Base-by-base conservation (phyloP, 2,797 vertebrate species). In the Sebastes baramenuke region DNA sequence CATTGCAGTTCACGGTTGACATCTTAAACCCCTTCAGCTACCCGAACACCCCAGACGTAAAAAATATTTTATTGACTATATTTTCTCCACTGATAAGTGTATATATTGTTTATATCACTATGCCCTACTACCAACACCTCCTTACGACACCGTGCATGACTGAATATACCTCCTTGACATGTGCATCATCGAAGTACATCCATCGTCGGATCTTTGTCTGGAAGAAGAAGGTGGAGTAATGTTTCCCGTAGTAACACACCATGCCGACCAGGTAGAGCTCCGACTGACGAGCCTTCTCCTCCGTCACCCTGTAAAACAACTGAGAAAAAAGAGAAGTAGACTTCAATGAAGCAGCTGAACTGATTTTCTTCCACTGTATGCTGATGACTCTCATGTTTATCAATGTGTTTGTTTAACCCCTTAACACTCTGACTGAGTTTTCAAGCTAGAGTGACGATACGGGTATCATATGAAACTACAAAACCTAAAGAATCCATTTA, bases 161-260 rank as follows among this genome's bases (percentile, higher is more conserved):
- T 65, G 34, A 46, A 5, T 56, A 7, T 94, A 99, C 98, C 98
- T 99, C 98, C 93, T 99, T 99, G 25, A 99, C 98, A 22, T 99
- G 97, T n/a, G 98, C 98, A 81, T 99, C 98, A 87, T 99, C 98
- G 60, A 99, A 99, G 94, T 99, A 99, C 97, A 99, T 99, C 98
- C 98, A 99, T 54, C 97, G 97, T 75, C 98, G 94, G 79, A 98
- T 98, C 93, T 98, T 98, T 13, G 98, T 99, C 95, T 99, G 98
- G 94, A 99, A 98, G 94, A 99, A 99, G 94, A 99, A 99, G 75
- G 98, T 99, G 82, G 98, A 99, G 89, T 99, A 99, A 87, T 99
- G 98, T 90, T 98, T 98, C 87, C 98, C 98, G 65, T 99, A 99
- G 93, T 99, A 99, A 94, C 98, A 99, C 87, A 99, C 98, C 97